Evolutionary conservation across 2,113 vertebrate genomes (phyloP).

Genomic region (Propithecus coquereli): DNA sequence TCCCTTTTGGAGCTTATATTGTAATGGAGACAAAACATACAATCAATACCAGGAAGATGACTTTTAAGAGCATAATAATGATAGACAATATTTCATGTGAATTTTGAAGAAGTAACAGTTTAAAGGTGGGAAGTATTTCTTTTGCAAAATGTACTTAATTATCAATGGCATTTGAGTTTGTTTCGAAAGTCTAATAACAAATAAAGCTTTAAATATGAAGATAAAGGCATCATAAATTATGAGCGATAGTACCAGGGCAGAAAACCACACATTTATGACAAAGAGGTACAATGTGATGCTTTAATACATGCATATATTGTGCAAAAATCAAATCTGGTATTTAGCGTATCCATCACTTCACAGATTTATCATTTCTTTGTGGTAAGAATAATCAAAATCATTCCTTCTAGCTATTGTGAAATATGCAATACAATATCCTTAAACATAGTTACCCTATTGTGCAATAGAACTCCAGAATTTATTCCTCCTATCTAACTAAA

Average conservation of each 20-base stretch:
- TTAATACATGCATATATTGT: neutral
- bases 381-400: neutral
- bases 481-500: neutral
- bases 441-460: neutral
- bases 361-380: neutral
- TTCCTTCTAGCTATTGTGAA: neutral
- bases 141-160: neutral
- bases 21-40: neutral
- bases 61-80: neutral
- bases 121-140: neutral
- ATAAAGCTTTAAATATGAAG: neutral
- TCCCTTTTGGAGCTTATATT: neutral
- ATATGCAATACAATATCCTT: neutral
- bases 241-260: neutral
- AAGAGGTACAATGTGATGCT: neutral
- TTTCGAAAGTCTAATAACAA: neutral
- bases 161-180: neutral
- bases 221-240: neutral
- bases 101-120: neutral
- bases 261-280: neutral
- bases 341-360: neutral
- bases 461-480: neutral
- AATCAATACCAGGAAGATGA: neutral
- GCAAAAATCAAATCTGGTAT: neutral
- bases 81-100: neutral